Evolutionary conservation across 1,140 invertebrate genomes (phyloP), one percentile per base, ranked within the genome.

Genomic region (Planococcus citri): DNA sequence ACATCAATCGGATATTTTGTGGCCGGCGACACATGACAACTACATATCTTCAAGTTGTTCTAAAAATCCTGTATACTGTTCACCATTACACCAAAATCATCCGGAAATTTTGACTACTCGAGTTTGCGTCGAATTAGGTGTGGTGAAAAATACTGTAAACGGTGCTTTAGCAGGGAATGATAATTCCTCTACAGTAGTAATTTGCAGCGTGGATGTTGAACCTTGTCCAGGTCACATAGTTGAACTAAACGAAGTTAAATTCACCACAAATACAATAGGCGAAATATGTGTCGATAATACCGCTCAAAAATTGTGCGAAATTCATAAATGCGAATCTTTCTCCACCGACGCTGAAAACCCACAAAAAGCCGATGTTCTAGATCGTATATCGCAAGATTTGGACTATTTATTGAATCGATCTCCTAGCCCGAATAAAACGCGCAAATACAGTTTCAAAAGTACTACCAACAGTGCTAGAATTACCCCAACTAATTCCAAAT

Each of bases 341-440:
- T 22, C 68, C 22, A 14, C 27, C 4, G 68, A 27, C 20, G 71
- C 72, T 25, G 74, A 75, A 72, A 75, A 73, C 10, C 71, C 74
- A 64, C 37, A 74, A 20, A 69, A 80, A 17, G 79, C 81, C 68
- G 84, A 84, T 68, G 86, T 88, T 80, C 77, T 89, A 1, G 84
- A 88, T 77, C 82, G 87, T 73, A 89, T 89, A 74, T 86, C 85
- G 1, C 84, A 87, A 74, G 87, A 89, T 77, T 79, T 89, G 57
- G 87, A 89, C 77, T 89, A 88, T 78, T 76, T 89, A 70, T 77
- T 89, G 67, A 88, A 88, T 76, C 82, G 85, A 51, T 51, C 41
- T 6, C 41, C 41, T 9, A 51, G 41, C 17, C 41, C 41, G 2
- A n/a, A 17, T 51, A 51, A 51, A 51, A 51, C 2, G 12, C 41